Evolutionary conservation across 2,888 invertebrate genomes (phyloP), one percentile per base, ranked within the genome.

Genomic region (Phalangium opilio): DNA sequence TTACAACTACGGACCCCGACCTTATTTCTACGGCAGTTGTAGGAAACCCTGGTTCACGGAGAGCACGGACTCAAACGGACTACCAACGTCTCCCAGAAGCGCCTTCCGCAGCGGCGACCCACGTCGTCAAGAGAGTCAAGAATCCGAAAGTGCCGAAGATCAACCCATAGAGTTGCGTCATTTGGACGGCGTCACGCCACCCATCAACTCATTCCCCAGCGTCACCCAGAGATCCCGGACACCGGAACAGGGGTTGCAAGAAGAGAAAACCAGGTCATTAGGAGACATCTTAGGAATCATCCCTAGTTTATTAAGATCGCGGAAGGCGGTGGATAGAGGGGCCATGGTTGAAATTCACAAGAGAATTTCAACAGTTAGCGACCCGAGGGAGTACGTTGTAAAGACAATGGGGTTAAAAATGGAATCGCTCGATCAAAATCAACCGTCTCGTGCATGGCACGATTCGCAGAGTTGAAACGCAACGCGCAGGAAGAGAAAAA

Each of bases 161-260:
- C 71, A 89, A 53, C 89, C 86, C 2, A 90, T 90, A 47, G 90
- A 90, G 68, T 68, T 90, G 47, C 74, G 87, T 27, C 75, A 86
- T 35, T 71, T 89, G 49, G 83, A 83, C 61, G 54, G 50, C 12
- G 4, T 12, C 38, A 38, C 15, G 15, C 8, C 3, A 8, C 3
- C 8, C 10, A 4, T 17, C 8, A 53, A 51, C 21, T 50, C 48
- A 5, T 41, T 32, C n/a, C 20, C 45, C 18, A 19, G 39, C n/a
- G 41, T 39, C 21, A 38, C 15, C 12, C 8, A 38, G n/a, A 18
- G 18, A 14, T 41, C 41, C 18, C 4, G 27, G 27, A 27, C 27
- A 8, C 27, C 27, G 5, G 27, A 27, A 27, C 39, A 45, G 14
- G 40, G 32, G 18, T 18, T 17, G 11, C 41, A 21, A 10, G 38